A percentile compares a stretch with the other conserved stretches of the same genome.
phyloP scores from a whole-genome alignment of 2,888 invertebrate genomes.

The Pilophorus perplexus region DNA sequence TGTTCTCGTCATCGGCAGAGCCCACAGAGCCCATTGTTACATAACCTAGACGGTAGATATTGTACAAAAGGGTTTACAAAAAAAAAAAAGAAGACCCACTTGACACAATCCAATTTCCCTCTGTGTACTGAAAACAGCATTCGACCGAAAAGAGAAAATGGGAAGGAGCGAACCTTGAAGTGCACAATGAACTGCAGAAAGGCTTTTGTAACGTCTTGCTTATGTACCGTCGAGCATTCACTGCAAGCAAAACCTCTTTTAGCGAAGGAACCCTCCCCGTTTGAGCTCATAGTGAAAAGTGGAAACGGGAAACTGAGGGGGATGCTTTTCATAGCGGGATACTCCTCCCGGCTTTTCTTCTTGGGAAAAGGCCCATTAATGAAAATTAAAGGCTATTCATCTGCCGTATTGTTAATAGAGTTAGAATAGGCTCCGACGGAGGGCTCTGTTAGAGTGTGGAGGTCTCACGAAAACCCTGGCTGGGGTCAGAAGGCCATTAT shows the following conservation, averaged over 20 bases:
- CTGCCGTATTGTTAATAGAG: constrained; percentile 36
- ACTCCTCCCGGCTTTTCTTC: not conserved
- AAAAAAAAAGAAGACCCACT: too few species aligned
- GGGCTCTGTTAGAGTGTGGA: not conserved
- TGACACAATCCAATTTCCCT: not conserved
- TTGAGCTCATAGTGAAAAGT: not conserved
- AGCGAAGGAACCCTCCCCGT: not conserved
- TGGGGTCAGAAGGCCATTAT: constrained; percentile 18
- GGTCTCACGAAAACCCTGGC: not conserved
- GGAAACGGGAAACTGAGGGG: not conserved
- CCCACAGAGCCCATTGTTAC: too few species aligned
- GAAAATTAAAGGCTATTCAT: constrained; percentile 42
- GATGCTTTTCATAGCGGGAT: not conserved
- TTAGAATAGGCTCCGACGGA: constrained; percentile 11
- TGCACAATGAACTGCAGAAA: not conserved
- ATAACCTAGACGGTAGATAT: too few species aligned
- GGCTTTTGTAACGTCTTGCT: not conserved
- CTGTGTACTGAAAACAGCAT: too few species aligned
- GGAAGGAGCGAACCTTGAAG: too few species aligned
- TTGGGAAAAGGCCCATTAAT: constrained; percentile 29
- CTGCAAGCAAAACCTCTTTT: not conserved
- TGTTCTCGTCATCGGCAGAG: too few species aligned
- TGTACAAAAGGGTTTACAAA: too few species aligned
- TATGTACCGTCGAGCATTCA: not conserved
- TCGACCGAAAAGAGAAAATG: too few species aligned